These are phyloP conservation scores for Silurus glanis DNA, from an alignment of 2,113 vertebrate species.

Conservation along the genomic window DNA sequence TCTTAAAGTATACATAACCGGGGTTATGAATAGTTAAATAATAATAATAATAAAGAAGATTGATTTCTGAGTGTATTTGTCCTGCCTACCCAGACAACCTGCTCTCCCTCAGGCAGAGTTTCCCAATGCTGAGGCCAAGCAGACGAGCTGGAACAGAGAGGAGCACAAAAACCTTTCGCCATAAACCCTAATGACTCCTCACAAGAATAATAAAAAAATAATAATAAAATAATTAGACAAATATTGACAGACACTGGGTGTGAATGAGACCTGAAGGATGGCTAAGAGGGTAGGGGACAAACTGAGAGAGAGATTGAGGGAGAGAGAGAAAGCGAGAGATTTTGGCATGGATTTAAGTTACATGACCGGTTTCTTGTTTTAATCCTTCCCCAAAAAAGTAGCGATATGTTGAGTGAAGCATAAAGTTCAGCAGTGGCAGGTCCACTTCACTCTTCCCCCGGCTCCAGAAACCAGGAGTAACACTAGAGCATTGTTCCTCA, in stretches of 20 bases:
- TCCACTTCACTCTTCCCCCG: conserved; percentile 43
- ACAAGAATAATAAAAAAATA: background rate
- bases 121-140: conserved; percentile 10
- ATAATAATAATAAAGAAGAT: conserved; percentile 13
- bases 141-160: conserved; percentile 2
- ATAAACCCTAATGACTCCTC: conserved; percentile 16
- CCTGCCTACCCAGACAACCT: conserved; percentile 47
- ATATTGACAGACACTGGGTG: background rate
- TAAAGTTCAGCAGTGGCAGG: conserved; percentile 47
- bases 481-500: conserved; percentile 72
- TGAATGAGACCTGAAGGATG: background rate
- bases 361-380: conserved; percentile 68
- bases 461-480: conserved; percentile 60
- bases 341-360: conserved; percentile 66
- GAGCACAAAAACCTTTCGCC: background rate
- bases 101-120: conserved; percentile 18
- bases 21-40: background rate
- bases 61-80: conserved; percentile 13
- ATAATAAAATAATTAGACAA: background rate
- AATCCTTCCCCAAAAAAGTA: conserved; percentile 71
- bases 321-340: conserved; percentile 35
- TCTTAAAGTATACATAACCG: background rate
- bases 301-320: conserved; percentile 17
- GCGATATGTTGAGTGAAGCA: conserved; percentile 57
- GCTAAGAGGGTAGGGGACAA: background rate